These are phyloP conservation scores for Procavia capensis DNA, from an alignment of 2,113 vertebrate genomes.

Conservation along the genomic window DNA sequence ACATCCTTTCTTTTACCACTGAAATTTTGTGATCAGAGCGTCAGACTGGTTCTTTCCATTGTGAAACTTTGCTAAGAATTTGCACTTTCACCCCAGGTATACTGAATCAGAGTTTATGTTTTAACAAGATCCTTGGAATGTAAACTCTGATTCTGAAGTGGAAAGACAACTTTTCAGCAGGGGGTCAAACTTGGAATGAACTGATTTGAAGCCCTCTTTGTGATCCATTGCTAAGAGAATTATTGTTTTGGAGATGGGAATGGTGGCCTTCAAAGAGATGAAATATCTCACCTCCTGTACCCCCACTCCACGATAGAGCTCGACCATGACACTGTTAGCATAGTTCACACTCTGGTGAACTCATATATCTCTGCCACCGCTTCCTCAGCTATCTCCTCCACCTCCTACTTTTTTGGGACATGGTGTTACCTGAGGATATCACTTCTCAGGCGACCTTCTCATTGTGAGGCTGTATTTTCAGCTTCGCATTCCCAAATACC, in stretches of 20 bases:
- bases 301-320: not conserved
- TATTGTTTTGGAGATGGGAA: not conserved
- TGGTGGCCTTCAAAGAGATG: not conserved
- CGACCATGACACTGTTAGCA: not conserved
- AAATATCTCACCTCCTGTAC: too few species aligned
- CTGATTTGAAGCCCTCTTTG: too few species aligned
- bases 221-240: not conserved
- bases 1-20: too few species aligned
- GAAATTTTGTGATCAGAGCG: not conserved
- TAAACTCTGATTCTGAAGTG: too few species aligned
- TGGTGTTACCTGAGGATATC: not conserved
- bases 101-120: too few species aligned
- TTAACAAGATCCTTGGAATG: too few species aligned
- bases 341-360: not conserved
- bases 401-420: not conserved
- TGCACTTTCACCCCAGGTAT: too few species aligned
- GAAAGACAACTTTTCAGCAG: too few species aligned
- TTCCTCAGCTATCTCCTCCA: not conserved
- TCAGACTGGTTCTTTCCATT: too few species aligned
- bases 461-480: not conserved
- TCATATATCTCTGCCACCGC: not conserved
- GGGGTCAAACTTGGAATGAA: too few species aligned
- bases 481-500: not conserved
- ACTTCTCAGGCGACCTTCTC: not conserved
- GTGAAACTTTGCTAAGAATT: too few species aligned